Evolutionary conservation across 2,113 vertebrate genomes (phyloP).

Genomic region (Podocnemis expansa): DNA sequence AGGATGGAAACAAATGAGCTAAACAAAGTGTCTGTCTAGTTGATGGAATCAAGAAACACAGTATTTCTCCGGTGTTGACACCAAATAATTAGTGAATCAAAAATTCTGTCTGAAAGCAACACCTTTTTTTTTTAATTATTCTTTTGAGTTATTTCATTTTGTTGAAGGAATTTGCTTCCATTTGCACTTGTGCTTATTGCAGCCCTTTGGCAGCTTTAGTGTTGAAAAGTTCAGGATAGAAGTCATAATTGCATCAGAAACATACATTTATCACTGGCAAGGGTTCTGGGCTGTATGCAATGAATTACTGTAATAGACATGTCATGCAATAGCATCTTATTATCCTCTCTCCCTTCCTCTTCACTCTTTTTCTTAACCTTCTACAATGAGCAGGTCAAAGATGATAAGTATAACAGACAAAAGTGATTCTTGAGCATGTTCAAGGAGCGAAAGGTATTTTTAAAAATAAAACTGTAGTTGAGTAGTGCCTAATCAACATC

Average conservation of each 20-base stretch:
- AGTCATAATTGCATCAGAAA: constrained; percentile 71
- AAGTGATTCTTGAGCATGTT: constrained; percentile 60
- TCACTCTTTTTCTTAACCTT: constrained; percentile 56
- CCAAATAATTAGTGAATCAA: constrained; percentile 25
- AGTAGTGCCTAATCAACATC: constrained; percentile 47
- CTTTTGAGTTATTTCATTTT: constrained; percentile 46
- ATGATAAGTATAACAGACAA: constrained; percentile 51
- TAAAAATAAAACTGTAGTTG: constrained; percentile 27
- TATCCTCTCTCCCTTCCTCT: constrained; percentile 67
- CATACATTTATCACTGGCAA: constrained; percentile 72
- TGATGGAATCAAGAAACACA: background rate
- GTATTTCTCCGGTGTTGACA: constrained; percentile 3
- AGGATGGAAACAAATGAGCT: background rate
- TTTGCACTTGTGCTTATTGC: constrained; percentile 46
- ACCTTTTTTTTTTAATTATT: constrained; percentile 38
- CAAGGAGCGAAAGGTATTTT: constrained; percentile 57
- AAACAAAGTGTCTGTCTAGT: background rate
- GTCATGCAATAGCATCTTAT: constrained; percentile 74
- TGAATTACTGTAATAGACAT: constrained; percentile 75
- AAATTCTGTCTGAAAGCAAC: constrained; percentile 35
- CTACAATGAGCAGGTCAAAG: constrained; percentile 70
- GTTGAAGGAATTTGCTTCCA: constrained; percentile 35
- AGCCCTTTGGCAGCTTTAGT: constrained; percentile 73
- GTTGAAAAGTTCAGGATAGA: constrained; percentile 70
- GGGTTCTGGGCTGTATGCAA: constrained; percentile 61